Conservation (phyloP, 2,797 vertebrate species). For the Hirundo rustica region DNA sequence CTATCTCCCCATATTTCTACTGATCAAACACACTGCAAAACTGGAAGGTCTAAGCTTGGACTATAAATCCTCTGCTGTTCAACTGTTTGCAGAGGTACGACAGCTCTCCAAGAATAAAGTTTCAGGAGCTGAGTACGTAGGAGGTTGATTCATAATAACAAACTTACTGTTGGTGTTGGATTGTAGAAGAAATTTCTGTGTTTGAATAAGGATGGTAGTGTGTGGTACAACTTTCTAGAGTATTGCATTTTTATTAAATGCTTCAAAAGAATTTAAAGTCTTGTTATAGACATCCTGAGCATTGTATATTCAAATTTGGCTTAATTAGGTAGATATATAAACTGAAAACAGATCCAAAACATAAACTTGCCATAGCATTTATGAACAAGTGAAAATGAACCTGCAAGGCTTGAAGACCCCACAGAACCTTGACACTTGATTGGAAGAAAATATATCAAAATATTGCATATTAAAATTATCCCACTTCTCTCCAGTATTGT, state of each 20-base stretch:
- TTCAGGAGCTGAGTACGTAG: not conserved
- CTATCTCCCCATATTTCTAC: not conserved
- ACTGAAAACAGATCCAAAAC: not conserved
- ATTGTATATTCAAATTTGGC: not conserved
- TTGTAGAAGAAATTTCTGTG: not conserved
- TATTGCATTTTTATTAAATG: not conserved
- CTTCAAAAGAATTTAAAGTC: not conserved
- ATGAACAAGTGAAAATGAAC: not conserved
- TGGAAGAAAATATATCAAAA: not conserved
- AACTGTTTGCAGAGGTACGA: fast-evolving
- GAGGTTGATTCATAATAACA: not conserved
- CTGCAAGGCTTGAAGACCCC: not conserved
- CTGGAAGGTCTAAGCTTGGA: not conserved
- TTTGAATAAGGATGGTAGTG: not conserved
- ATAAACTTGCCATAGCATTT: not conserved
- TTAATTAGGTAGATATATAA: not conserved
- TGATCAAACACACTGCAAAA: not conserved
- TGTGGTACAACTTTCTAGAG: not conserved
- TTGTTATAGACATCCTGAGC: not conserved
- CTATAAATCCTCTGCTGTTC: not conserved
- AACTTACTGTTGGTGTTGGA: not conserved
- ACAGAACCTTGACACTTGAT: not conserved
- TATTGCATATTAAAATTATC: not conserved
- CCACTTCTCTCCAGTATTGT: not conserved
- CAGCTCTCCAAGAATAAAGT: not conserved